phyloP scores from a whole-genome alignment of 2,113 vertebrate genomes.

The Sminthopsis crassicaudata region DNA sequence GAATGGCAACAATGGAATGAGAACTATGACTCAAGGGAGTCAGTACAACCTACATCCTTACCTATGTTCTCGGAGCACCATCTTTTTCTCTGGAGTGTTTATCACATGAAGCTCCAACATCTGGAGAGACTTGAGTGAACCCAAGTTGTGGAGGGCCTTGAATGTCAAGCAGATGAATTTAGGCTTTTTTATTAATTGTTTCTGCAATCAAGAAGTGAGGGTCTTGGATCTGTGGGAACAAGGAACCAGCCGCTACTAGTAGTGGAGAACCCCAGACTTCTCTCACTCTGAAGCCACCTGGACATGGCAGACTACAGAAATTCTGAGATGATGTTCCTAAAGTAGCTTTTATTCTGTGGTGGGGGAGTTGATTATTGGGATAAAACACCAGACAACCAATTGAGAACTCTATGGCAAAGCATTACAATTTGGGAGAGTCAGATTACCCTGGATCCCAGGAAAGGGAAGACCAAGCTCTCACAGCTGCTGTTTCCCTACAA shows the following conservation, averaged over 20 bases:
- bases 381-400: neutral
- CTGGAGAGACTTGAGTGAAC: neutral
- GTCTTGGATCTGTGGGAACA: neutral
- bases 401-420: neutral
- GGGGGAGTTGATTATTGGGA: neutral
- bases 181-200: neutral
- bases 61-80: neutral
- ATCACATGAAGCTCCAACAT: neutral
- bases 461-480: neutral
- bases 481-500: neutral
- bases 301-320: neutral
- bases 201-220: neutral
- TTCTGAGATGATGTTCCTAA: neutral
- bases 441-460: neutral
- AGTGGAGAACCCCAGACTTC: neutral
- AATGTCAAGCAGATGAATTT: neutral
- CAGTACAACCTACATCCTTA: neutral
- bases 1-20: neutral
- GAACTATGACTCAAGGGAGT: neutral
- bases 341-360: neutral
- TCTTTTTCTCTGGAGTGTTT: neutral
- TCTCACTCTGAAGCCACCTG: neutral
- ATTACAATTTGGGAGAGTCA: neutral
- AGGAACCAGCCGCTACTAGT: neutral
- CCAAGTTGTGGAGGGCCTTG: neutral